A percentile compares a stretch with the other conserved stretches of the same genome.
phyloP scores from a whole-genome alignment of 2,797 vertebrate species.

The Dallia pectoralis region DNA sequence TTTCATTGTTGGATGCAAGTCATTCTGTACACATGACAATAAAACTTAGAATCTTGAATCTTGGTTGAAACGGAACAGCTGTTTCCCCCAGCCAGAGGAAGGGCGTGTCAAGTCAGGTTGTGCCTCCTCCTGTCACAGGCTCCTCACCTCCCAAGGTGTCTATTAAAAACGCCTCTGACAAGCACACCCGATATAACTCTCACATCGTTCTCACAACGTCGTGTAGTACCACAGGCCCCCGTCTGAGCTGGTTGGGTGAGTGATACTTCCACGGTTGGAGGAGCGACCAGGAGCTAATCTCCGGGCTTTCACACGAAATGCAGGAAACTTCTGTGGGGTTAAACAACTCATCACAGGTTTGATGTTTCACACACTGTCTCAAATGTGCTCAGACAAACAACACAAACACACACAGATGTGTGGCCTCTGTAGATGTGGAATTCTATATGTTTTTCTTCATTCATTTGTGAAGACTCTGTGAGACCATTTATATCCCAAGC shows the following conservation, averaged over 20 bases:
- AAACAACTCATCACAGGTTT: slow-evolving; percentile 47
- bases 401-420: not conserved
- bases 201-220: slow-evolving; percentile 48
- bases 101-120: slow-evolving; percentile 62
- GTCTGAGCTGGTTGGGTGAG: not conserved
- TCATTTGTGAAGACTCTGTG: not conserved
- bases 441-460: not conserved
- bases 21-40: no score
- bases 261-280: slow-evolving; percentile 51
- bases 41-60: no score
- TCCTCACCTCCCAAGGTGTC: slow-evolving; percentile 69
- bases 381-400: not conserved
- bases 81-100: slow-evolving; percentile 65
- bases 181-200: slow-evolving; percentile 16
- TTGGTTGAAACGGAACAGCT: slow-evolving; percentile 69
- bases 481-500: not conserved
- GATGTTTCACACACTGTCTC: slow-evolving; percentile 45
- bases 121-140: slow-evolving; percentile 69
- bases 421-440: not conserved
- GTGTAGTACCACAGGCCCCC: slow-evolving; percentile 56
- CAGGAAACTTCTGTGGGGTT: slow-evolving; percentile 51
- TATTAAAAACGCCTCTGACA: slow-evolving; percentile 68
- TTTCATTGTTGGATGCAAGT: no score
- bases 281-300: slow-evolving; percentile 47
- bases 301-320: slow-evolving; percentile 46